Percentiles rank a stretch among this genome's conserved stretches.
Evolutionary conservation across 2,113 vertebrate genomes (phyloP).

Genomic region (Chamaea fasciata): DNA sequence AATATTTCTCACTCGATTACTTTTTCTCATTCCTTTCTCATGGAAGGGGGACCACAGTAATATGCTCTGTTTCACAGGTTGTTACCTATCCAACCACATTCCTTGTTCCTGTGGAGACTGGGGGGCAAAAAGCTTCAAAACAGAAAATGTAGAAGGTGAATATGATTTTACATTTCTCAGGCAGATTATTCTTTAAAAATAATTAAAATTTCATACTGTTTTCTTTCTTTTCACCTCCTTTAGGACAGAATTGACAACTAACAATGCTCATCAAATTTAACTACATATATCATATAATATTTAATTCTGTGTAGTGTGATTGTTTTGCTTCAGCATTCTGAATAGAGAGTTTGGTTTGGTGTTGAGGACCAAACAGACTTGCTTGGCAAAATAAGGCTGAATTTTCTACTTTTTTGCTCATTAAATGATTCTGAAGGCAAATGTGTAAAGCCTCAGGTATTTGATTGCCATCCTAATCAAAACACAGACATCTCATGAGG

Average conservation of each 20-base stretch:
- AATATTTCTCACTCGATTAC: neutral
- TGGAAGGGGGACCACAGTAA: neutral
- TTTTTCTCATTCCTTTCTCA: neutral
- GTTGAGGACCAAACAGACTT: neutral
- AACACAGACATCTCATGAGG: neutral
- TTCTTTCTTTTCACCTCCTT: neutral
- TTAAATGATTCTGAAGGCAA: neutral
- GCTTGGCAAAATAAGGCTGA: neutral
- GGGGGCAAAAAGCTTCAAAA: neutral
- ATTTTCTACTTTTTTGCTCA: neutral
- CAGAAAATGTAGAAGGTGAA: rapidly evolving
- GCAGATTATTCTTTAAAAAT: neutral
- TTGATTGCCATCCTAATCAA: neutral
- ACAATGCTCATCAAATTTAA: neutral
- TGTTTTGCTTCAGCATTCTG: neutral
- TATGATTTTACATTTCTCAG: neutral
- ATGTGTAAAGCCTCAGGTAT: neutral
- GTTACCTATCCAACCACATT: neutral
- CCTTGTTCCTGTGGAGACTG: neutral
- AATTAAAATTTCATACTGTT: neutral
- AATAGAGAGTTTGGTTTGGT: neutral
- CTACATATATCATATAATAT: neutral
- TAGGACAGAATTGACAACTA: neutral
- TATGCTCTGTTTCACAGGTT: neutral
- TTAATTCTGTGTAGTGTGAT: neutral